These are phyloP conservation scores for Vulpes ferrilata DNA, from an alignment of 2,113 vertebrate species.

Conservation along the genomic window DNA sequence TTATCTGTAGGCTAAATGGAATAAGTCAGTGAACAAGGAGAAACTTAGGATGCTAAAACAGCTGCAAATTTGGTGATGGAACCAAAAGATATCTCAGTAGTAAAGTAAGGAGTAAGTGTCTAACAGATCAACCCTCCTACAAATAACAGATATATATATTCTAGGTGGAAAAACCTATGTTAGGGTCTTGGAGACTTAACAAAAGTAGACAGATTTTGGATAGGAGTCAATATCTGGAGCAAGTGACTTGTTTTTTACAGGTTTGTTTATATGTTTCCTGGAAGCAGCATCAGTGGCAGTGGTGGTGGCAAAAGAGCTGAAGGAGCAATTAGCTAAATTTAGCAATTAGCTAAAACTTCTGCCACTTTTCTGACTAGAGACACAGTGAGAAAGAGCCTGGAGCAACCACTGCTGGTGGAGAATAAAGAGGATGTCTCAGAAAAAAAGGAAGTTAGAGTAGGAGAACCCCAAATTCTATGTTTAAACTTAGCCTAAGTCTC, in stretches of 20 bases:
- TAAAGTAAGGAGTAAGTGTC: neutral
- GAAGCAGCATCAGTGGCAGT: neutral
- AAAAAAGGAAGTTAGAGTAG: neutral
- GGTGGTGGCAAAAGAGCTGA: neutral
- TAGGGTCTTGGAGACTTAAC: neutral
- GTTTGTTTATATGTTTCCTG: neutral
- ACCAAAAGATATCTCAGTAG: neutral
- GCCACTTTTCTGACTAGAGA: neutral
- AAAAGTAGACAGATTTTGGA: neutral
- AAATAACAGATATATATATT: neutral
- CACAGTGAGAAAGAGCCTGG: neutral
- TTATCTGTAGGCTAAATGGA: neutral
- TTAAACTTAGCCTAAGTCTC: neutral
- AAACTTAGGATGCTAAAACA: neutral
- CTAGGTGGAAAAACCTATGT: neutral
- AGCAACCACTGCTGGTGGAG: neutral
- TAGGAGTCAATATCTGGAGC: neutral
- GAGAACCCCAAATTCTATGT: neutral
- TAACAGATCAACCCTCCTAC: neutral
- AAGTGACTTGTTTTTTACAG: neutral
- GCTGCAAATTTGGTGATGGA: neutral
- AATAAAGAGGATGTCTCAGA: neutral
- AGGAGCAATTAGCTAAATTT: neutral
- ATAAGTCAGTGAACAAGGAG: neutral
- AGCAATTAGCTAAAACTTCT: neutral